phyloP scores from a whole-genome alignment of 2,888 invertebrate species.

The Lasius fuliginosus region DNA sequence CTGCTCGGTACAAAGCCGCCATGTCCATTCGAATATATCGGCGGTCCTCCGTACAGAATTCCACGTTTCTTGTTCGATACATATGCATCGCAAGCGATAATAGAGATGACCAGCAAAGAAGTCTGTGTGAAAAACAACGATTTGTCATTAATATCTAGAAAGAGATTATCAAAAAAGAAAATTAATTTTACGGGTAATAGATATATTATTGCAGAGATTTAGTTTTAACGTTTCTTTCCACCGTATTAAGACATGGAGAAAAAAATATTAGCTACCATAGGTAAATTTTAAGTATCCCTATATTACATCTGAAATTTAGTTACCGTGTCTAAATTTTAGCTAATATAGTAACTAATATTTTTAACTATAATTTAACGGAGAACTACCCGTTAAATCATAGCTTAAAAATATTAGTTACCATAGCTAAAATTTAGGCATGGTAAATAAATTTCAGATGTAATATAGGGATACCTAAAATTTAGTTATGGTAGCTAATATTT shows the following conservation, averaged over 20 bases:
- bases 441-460: no score
- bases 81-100: slow-evolving; percentile 53
- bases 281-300: no score
- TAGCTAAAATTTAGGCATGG: no score
- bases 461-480: no score
- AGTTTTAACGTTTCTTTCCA: neutral
- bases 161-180: neutral
- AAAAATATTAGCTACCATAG: no score
- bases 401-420: no score
- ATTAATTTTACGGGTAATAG: neutral
- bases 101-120: slow-evolving; percentile 66
- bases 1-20: neutral
- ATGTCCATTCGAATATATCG: slow-evolving; percentile 21
- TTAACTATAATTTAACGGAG: no score
- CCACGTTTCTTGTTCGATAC: slow-evolving; percentile 58
- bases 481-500: no score
- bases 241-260: neutral
- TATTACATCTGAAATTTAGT: no score
- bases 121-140: slow-evolving; percentile 59
- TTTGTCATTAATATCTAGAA: slow-evolving; percentile 2
- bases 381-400: no score
- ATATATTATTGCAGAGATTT: neutral
- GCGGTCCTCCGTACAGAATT: slow-evolving; percentile 29
- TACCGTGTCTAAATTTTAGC: no score
- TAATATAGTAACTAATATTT: no score